Evolutionary conservation across 2,888 invertebrate genomes (phyloP).

Genomic region (Drosophila austrosaltans): DNA sequence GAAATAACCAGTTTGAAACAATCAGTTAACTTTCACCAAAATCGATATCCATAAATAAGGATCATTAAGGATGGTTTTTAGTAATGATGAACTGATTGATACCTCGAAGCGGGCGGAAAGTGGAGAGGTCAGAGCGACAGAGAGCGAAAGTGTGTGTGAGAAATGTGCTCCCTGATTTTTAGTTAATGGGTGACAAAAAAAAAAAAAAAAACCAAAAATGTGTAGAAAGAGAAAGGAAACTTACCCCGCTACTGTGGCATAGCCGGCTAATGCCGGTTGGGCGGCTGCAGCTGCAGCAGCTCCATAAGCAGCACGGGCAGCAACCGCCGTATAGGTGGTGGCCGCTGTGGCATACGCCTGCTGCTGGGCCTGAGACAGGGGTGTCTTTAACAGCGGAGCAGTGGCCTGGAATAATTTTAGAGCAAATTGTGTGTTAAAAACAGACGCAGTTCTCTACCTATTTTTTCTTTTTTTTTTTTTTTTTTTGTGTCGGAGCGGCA

Average conservation of each 20-base stretch:
- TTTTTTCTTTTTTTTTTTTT: neutral
- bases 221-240: slow-evolving; percentile 58
- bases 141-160: neutral
- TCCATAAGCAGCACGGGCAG: slow-evolving; percentile 92
- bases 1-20: too few relatives aligned
- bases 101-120: neutral
- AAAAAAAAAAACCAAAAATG: neutral
- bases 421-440: slow-evolving; percentile 52
- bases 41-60: too few relatives aligned
- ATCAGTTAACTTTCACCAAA: too few relatives aligned
- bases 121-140: neutral
- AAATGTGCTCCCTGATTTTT: neutral
- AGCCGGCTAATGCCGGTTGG: slow-evolving; percentile 87
- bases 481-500: slow-evolving; percentile 32
- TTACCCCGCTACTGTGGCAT: slow-evolving; percentile 89
- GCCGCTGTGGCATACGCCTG: slow-evolving; percentile 95
- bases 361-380: slow-evolving; percentile 91
- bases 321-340: slow-evolving; percentile 93
- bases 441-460: slow-evolving; percentile 35
- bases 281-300: slow-evolving; percentile 88
- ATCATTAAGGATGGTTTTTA: too few relatives aligned
- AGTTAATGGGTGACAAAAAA: neutral
- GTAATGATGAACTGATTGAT: too few relatives aligned
- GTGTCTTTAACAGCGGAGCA: slow-evolving; percentile 92
- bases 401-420: slow-evolving; percentile 85